Evolutionary conservation across 2,113 vertebrate species (phyloP).

Genomic region (Engraulis encrasicolus): DNA sequence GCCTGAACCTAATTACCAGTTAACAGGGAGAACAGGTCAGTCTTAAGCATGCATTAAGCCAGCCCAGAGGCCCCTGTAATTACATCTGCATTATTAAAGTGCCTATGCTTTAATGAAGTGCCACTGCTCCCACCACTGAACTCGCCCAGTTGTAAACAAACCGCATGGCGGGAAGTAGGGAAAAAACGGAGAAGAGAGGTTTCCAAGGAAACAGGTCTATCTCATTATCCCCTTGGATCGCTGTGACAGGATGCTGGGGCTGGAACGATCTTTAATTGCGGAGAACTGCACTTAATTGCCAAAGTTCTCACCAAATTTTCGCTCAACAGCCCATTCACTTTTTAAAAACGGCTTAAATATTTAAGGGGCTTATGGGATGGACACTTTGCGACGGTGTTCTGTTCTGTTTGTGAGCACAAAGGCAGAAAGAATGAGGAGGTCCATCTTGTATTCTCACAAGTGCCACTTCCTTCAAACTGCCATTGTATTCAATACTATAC

Average conservation of each 20-base stretch:
- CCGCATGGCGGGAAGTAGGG: neutral
- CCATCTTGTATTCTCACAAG: neutral
- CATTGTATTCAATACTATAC: neutral
- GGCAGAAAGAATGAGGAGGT: neutral
- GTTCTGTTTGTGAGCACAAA: neutral
- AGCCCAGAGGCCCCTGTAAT: constrained; percentile 63
- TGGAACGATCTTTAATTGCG: neutral
- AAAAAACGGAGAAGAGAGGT: constrained; percentile 28
- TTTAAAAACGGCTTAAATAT: neutral
- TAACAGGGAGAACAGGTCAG: constrained; percentile 60
- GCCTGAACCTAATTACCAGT: constrained; percentile 52
- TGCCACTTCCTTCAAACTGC: neutral
- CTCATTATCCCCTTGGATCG: constrained; percentile 19
- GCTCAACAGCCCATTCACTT: neutral
- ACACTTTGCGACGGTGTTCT: no score
- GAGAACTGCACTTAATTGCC: neutral
- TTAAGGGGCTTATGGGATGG: neutral
- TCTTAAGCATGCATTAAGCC: constrained; percentile 53
- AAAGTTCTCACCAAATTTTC: neutral
- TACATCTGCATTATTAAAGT: constrained; percentile 78
- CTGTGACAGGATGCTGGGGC: neutral
- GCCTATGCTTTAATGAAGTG: constrained; percentile 69
- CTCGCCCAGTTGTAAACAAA: constrained; percentile 41
- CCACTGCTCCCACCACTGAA: constrained; percentile 32
- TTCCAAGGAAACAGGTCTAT: neutral